Evolutionary conservation across 2,797 vertebrate species (phyloP).

Genomic region (Alfaro cultratus): DNA sequence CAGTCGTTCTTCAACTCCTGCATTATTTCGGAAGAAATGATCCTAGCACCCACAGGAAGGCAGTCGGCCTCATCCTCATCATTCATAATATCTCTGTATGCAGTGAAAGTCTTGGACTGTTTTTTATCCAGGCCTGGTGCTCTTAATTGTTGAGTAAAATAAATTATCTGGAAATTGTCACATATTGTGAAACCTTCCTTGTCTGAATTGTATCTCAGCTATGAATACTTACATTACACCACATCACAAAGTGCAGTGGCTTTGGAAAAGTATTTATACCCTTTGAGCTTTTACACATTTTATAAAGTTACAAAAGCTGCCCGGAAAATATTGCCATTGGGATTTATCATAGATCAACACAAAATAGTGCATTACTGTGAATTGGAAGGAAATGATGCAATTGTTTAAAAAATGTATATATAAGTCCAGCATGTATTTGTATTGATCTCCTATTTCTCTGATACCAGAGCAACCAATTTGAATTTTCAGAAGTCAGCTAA

Average conservation of each 20-base stretch:
- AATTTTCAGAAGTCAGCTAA: neutral
- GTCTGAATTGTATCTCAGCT: constrained; percentile 23
- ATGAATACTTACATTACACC: constrained; percentile 11
- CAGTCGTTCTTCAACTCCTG: constrained; percentile 63
- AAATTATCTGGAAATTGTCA: constrained; percentile 10
- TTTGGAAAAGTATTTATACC: neutral
- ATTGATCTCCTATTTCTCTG: neutral
- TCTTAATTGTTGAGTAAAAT: constrained; percentile 48
- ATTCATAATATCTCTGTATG: constrained; percentile 59
- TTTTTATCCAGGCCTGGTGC: constrained; percentile 39
- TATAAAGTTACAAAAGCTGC: neutral
- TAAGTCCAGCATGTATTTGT: neutral
- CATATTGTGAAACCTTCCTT: constrained; percentile 17
- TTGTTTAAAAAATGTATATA: neutral
- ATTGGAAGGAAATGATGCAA: neutral
- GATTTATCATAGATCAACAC: neutral
- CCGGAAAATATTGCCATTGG: neutral
- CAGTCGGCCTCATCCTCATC: constrained; percentile 52
- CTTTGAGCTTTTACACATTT: neutral
- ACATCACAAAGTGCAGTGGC: neutral
- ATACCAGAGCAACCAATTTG: neutral
- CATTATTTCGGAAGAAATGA: constrained; percentile 70
- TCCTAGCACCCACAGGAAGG: constrained; percentile 62
- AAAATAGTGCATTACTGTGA: neutral
- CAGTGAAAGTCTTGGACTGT: constrained; percentile 29